Evolutionary conservation across 2,888 invertebrate genomes (phyloP).

Genomic region (Sesia apiformis): DNA sequence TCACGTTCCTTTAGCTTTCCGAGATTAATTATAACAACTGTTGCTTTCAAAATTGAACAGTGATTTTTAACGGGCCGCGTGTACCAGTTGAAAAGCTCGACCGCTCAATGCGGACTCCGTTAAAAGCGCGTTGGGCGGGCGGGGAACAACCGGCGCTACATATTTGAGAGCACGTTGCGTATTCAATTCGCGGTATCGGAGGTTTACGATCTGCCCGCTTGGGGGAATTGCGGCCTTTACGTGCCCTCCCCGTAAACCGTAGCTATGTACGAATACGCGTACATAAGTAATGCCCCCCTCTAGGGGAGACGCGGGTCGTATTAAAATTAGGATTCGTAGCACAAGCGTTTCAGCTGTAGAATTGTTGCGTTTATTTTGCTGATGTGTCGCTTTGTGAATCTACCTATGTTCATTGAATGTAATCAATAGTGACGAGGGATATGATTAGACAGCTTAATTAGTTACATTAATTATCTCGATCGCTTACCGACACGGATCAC

Average conservation of each 20-base stretch:
- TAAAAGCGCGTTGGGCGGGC: slow-evolving; percentile 12
- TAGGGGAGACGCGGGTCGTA: slow-evolving; percentile 39
- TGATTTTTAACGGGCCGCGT: not conserved
- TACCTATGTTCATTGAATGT: too few relatives aligned
- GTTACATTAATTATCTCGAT: slow-evolving; percentile 13
- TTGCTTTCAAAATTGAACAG: not conserved
- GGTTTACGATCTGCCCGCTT: slow-evolving; percentile 68
- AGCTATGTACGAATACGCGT: slow-evolving; percentile 37
- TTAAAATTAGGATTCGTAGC: slow-evolving; percentile 64
- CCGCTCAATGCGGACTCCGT: not conserved
- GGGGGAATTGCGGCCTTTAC: slow-evolving; percentile 66
- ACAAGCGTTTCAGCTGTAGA: slow-evolving; percentile 31
- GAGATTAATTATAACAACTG: not conserved
- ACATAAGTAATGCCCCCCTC: slow-evolving; percentile 54
- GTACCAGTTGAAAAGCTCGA: not conserved
- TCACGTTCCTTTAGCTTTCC: too few relatives aligned
- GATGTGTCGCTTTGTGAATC: slow-evolving; percentile 10
- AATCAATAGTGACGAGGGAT: slow-evolving; percentile 7
- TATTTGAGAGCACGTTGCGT: slow-evolving; percentile 46
- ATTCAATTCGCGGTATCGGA: slow-evolving; percentile 69
- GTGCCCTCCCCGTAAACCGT: slow-evolving; percentile 48
- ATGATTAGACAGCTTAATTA: slow-evolving; percentile 15
- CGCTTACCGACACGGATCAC: slow-evolving; percentile 1
- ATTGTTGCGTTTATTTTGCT: slow-evolving; percentile 29
- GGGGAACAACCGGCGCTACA: slow-evolving; percentile 38